Evolutionary conservation across 2,113 vertebrate genomes (phyloP).

Genomic region (Mobula birostris): DNA sequence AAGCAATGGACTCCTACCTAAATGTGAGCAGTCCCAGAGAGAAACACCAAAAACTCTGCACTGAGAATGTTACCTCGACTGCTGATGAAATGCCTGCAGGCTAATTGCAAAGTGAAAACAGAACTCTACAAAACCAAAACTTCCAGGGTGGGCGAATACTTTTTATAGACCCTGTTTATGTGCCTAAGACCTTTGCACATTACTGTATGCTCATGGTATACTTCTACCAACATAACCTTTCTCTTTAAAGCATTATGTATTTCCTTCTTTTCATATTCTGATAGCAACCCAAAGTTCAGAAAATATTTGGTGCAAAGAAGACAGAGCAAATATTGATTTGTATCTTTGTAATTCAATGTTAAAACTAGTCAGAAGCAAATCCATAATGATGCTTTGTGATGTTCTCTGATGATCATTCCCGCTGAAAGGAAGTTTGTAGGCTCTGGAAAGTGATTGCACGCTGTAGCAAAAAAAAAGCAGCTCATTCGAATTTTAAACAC

Average conservation of each 20-base stretch:
- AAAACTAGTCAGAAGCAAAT: not conserved
- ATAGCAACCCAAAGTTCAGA: not conserved
- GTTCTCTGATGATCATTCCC: not conserved
- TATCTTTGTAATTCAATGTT: not conserved
- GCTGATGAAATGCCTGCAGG: too few species aligned
- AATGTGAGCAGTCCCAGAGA: too few species aligned
- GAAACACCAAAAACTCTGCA: too few species aligned
- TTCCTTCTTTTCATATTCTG: not conserved
- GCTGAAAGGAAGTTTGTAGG: not conserved
- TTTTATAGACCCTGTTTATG: too few species aligned
- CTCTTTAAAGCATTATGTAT: not conserved
- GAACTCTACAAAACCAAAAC: too few species aligned
- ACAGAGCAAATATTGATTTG: not conserved
- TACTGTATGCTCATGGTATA: too few species aligned
- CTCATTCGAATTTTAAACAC: not conserved
- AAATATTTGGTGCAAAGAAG: not conserved
- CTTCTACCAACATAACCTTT: not conserved
- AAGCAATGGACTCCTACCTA: too few species aligned
- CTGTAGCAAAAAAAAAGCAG: not conserved
- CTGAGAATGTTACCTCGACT: too few species aligned
- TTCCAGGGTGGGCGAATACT: too few species aligned
- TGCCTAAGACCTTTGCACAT: too few species aligned
- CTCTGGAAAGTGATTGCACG: not conserved
- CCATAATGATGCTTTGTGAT: not conserved
- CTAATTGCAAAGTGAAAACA: too few species aligned